These are phyloP conservation scores for Taxidea taxus DNA, from an alignment of 2,113 vertebrate genomes.

Conservation along the genomic window DNA sequence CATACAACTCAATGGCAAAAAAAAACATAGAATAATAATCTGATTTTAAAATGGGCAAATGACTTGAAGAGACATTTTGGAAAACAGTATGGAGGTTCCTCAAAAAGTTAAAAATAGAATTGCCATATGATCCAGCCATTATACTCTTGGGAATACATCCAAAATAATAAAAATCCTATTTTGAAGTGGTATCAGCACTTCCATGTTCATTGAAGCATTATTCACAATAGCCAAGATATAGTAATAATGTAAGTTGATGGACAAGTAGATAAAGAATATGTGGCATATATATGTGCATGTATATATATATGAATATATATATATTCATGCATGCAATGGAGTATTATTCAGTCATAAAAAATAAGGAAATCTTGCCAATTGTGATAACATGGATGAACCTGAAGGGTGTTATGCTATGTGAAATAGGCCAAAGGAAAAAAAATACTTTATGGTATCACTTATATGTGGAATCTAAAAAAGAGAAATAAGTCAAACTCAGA, in stretches of 20 bases:
- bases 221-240: too few relatives aligned
- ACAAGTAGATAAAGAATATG: not conserved
- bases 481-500: not conserved
- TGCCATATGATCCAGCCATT: not conserved
- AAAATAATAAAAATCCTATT: too few relatives aligned
- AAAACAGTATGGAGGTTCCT: not conserved
- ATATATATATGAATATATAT: too few relatives aligned
- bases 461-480: not conserved
- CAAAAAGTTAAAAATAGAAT: not conserved
- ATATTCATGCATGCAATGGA: not conserved
- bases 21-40: not conserved
- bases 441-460: not conserved
- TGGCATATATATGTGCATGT: not conserved
- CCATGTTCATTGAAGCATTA: too few relatives aligned
- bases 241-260: not conserved
- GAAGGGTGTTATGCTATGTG: not conserved
- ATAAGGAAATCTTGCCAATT: not conserved
- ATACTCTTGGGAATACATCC: too few relatives aligned
- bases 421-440: not conserved
- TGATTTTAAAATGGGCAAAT: not conserved
- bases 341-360: not conserved
- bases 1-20: not conserved
- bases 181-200: too few relatives aligned
- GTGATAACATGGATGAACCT: not conserved
- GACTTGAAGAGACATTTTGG: not conserved